Percentiles rank a stretch among this genome's conserved stretches.
phyloP scores from a whole-genome alignment of 1,140 invertebrate genomes.

The Macrotrachela quadricornifera region DNA sequence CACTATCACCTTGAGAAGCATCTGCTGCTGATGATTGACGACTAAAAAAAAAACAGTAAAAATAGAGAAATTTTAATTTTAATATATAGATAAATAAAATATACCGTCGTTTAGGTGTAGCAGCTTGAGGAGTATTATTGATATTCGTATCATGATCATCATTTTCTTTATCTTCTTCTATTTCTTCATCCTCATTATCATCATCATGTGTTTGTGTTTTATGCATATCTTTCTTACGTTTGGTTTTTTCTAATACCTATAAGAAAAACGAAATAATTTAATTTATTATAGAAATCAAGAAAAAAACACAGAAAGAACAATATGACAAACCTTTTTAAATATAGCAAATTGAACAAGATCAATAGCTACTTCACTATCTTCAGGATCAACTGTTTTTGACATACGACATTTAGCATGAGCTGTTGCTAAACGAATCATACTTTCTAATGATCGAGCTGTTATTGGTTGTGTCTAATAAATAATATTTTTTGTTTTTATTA shows the following conservation, averaged over 20 bases:
- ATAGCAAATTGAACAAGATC: constrained; percentile 89
- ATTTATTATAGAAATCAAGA: neutral
- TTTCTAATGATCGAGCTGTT: constrained; percentile 87
- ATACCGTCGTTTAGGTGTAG: neutral
- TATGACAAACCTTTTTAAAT: constrained; percentile 56
- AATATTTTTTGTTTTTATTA: too few relatives aligned
- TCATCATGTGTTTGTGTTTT: neutral
- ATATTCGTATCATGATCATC: neutral
- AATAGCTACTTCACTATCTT: constrained; percentile 74
- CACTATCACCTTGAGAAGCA: neutral
- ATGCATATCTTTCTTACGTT: neutral
- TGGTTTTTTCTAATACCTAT: neutral
- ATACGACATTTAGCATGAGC: constrained; percentile 90
- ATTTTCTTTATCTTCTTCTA: too few relatives aligned
- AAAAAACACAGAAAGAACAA: neutral
- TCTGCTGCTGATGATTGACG: neutral
- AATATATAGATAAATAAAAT: neutral
- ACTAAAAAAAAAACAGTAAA: neutral
- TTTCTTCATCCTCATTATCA: neutral
- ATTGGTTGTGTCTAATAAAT: constrained; percentile 68
- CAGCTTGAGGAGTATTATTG: neutral
- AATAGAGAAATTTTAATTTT: neutral
- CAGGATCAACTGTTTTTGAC: constrained; percentile 51
- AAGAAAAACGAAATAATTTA: neutral
- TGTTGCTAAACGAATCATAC: constrained; percentile 81